phyloP scores from a whole-genome alignment of 2,113 vertebrate genomes.

The Pholis gunnellus region DNA sequence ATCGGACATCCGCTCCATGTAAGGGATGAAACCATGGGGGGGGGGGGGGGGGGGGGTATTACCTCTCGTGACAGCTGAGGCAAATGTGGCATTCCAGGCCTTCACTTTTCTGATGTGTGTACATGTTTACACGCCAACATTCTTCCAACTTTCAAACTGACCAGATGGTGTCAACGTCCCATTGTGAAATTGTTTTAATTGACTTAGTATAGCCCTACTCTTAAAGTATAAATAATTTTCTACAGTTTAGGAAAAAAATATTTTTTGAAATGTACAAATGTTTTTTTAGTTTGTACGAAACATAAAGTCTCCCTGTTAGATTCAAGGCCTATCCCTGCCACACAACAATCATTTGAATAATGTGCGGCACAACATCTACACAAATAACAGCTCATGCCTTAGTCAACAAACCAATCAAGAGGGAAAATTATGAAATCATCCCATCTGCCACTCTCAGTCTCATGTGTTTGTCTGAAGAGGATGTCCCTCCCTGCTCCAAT shows the following conservation, averaged over 20 bases:
- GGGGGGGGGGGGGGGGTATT: not conserved
- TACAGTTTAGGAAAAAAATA: not conserved
- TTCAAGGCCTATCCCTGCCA: not conserved
- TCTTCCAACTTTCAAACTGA: constrained; percentile 15
- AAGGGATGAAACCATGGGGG: constrained; percentile 8
- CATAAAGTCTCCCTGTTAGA: not conserved
- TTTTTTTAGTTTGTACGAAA: constrained; percentile 15
- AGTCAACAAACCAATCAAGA: constrained; percentile 39
- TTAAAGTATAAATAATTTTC: not conserved
- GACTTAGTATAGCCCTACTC: not conserved
- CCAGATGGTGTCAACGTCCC: constrained; percentile 43
- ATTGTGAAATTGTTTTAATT: not conserved
- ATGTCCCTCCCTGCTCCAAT: constrained; percentile 39
- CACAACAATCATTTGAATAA: constrained; percentile 6
- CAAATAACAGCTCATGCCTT: constrained; percentile 40
- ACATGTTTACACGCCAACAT: not conserved
- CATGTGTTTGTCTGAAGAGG: constrained; percentile 15
- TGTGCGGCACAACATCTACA: constrained; percentile 33
- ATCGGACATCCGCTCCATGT: constrained; percentile 4
- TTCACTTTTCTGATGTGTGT: constrained; percentile 3
- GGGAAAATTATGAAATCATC: constrained; percentile 52
- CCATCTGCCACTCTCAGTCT: constrained; percentile 33
- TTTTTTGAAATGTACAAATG: not conserved
- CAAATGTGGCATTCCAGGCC: constrained; percentile 39
- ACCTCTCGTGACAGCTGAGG: constrained; percentile 43